These are phyloP conservation scores for Sparidentex hasta DNA, from an alignment of 2,797 vertebrate genomes.

Conservation along the genomic window DNA sequence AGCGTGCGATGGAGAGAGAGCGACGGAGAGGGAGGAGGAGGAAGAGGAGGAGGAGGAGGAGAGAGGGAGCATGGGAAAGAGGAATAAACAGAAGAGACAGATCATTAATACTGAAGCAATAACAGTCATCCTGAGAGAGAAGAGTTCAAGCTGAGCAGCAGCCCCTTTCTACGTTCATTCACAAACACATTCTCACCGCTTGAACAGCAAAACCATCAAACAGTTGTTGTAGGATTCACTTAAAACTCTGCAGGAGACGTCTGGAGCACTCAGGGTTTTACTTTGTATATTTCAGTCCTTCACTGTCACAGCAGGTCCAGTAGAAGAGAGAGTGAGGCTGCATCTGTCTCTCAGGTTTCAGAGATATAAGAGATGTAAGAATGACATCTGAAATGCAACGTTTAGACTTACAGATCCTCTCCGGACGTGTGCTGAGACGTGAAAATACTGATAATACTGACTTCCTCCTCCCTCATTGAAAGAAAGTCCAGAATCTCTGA, in stretches of 20 bases:
- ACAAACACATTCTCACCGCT: neutral
- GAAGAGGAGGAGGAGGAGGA: neutral
- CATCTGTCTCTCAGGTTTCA: neutral
- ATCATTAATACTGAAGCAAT: slow-evolving; percentile 5
- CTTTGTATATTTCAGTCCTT: neutral
- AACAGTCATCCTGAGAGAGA: slow-evolving; percentile 1
- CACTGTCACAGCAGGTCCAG: neutral
- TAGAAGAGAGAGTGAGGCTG: neutral
- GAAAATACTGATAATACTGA: no score
- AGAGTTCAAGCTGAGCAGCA: neutral
- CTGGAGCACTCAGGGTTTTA: neutral
- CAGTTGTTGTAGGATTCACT: neutral
- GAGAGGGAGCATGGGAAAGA: slow-evolving; percentile 28
- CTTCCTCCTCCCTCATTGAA: no score
- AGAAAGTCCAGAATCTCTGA: no score
- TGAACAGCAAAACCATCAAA: neutral
- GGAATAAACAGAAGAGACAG: slow-evolving; percentile 24
- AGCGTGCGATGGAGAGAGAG: neutral
- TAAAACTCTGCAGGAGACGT: neutral
- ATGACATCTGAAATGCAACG: no score
- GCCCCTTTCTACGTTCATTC: neutral
- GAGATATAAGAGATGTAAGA: no score
- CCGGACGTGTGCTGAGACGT: no score
- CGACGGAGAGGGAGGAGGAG: neutral
- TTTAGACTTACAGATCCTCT: no score